Evolutionary conservation across 2,888 invertebrate species (phyloP).

Genomic region (Lutraria lutraria): DNA sequence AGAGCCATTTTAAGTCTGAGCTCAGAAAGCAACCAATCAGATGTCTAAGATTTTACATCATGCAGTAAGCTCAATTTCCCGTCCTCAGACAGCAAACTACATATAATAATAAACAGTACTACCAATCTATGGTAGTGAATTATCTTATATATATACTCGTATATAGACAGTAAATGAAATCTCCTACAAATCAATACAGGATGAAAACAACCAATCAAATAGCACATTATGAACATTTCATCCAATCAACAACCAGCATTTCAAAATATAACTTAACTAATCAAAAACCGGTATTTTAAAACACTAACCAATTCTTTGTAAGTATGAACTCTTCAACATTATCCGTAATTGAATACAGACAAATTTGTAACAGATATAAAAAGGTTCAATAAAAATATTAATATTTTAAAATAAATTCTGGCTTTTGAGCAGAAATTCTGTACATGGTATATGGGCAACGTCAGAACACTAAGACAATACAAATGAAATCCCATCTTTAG

Average conservation of each 20-base stretch:
- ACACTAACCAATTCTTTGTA: slow-evolving; percentile 10
- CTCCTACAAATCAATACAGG: slow-evolving; percentile 6
- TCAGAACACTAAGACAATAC: background rate
- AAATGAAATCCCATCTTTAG: background rate
- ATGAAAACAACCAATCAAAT: slow-evolving; percentile 10
- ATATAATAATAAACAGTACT: background rate
- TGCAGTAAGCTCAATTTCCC: too few species aligned
- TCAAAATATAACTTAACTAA: background rate
- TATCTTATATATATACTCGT: too few species aligned
- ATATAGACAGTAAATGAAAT: slow-evolving; percentile 5
- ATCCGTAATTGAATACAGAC: slow-evolving; percentile 9
- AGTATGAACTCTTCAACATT: background rate
- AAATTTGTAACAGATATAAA: slow-evolving; percentile 10
- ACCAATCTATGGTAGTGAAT: background rate
- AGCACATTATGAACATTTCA: slow-evolving; percentile 13
- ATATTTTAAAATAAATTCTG: slow-evolving; percentile 21
- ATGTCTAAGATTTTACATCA: too few species aligned
- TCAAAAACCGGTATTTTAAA: slow-evolving; percentile 15
- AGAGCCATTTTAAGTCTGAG: too few species aligned
- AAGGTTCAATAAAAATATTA: slow-evolving; percentile 11
- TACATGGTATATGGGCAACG: background rate
- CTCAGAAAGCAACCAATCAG: too few species aligned
- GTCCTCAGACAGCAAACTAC: too few species aligned
- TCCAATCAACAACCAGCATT: slow-evolving; percentile 11
- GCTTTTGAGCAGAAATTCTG: background rate